These are phyloP conservation scores for Hylyphantes graminicola DNA, from an alignment of 1,140 invertebrate genomes.

Conservation along the genomic window DNA sequence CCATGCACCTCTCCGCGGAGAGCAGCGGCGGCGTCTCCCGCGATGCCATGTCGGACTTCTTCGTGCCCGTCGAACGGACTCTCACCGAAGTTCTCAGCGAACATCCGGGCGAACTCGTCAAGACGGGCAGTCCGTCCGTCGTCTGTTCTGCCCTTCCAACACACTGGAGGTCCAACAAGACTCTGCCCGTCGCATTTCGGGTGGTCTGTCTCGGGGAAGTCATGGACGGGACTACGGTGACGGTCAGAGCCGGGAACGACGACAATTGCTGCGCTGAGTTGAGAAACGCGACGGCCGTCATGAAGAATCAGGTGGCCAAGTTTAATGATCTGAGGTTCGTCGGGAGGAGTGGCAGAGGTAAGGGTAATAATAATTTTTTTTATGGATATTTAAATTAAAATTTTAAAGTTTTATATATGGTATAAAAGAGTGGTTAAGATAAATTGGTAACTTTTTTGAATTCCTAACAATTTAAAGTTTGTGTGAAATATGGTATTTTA, in stretches of 20 bases:
- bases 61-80: constrained; percentile 72
- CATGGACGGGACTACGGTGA: constrained; percentile 93
- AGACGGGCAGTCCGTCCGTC: constrained; percentile 64
- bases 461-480: too few species aligned
- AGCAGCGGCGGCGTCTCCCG: constrained; percentile 29
- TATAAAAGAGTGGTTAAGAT: too few species aligned
- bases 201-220: constrained; percentile 93
- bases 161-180: constrained; percentile 86
- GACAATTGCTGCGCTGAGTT: constrained; percentile 96
- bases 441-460: too few species aligned
- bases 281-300: constrained; percentile 90
- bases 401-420: too few species aligned
- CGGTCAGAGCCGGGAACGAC: constrained; percentile 93
- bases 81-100: constrained; percentile 84
- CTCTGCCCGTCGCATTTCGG: constrained; percentile 92
- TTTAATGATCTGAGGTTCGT: constrained; percentile 98
- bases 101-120: constrained; percentile 71
- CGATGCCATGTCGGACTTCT: constrained; percentile 56
- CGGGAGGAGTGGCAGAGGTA: constrained; percentile 96
- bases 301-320: constrained; percentile 97
- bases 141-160: constrained; percentile 67
- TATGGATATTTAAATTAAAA: too few species aligned
- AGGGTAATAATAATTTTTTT: constrained; percentile 67
- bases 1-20: constrained; percentile 57
- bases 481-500: too few species aligned